Base-by-base conservation (phyloP, 2,113 vertebrate species). In the Zootoca vivipara region DNA sequence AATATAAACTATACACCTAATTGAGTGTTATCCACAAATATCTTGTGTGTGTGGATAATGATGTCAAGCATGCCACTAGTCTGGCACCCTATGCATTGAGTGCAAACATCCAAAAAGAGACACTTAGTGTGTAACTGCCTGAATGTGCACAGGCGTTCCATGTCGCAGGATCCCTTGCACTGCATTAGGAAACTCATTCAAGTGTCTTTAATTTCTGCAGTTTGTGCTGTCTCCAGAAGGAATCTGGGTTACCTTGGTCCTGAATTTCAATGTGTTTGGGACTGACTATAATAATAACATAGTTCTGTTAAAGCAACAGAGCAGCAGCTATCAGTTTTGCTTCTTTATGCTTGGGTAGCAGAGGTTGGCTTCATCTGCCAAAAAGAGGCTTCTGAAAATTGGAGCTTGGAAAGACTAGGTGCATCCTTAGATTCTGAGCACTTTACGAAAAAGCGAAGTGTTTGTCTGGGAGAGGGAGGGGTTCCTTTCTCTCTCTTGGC, bases 241-340 rank as follows among this genome's bases (percentile, higher is more conserved):
- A 28, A 70, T 69, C 62, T 56, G 42, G 30, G 64, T 70, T 79
- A 52, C 30, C 15, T 28, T 56, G n/a, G 6, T 56, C 64, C 62
- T 35, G 85, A 86, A 86, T 70, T 26, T 79, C 62, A 69, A 15
- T 86, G 62, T 78, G n/a, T 69, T 69, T 86, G 74, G 75, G 40
- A 26, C 16, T 28, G 80, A 1, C 64, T 20, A 62, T 62, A 20
- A 20, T 46, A 28, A 56, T 56, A 78, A 10, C 38, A 69, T 7
- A 30, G 16, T 64, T 85, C 83, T 85, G 56, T 62, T 1, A 85
- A 20, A 40, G 28, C 33, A 56, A 26, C 38, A 62, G 33, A 75
- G 24, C 8, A 38, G 72, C 52, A 28, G 18, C 7, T 40, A 62
- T 62, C 24, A 62, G 24, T 26, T 58, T 16, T 62, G 24, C 28